Evolutionary conservation across 2,113 vertebrate genomes (phyloP).

Genomic region (Aplodontia rufa): DNA sequence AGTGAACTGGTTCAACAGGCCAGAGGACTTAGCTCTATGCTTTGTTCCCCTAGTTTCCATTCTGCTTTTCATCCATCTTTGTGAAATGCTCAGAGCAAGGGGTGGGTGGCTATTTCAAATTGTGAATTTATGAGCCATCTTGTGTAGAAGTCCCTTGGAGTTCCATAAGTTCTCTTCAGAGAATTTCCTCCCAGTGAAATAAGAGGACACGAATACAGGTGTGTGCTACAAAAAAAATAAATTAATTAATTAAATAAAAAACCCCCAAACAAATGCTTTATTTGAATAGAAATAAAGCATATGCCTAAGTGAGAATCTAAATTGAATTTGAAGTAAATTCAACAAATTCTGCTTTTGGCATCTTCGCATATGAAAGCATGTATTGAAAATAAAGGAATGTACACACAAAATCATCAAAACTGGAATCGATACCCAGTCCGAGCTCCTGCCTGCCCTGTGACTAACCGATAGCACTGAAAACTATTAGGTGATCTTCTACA

Average conservation of each 20-base stretch:
- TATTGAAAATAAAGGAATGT: background rate
- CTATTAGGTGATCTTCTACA: background rate
- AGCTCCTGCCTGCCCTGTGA: background rate
- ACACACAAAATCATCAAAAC: background rate
- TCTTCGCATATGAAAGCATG: background rate
- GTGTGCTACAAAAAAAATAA: background rate
- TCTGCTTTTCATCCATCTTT: background rate
- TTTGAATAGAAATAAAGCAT: background rate
- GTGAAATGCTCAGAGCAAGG: background rate
- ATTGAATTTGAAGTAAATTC: conserved; percentile 23
- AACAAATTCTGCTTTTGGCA: conserved; percentile 2
- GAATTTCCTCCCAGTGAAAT: background rate
- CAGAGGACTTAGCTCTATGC: background rate
- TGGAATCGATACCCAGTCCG: background rate
- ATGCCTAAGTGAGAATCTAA: background rate
- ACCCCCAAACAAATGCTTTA: no score
- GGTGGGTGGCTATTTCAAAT: background rate
- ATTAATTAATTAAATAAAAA: no score
- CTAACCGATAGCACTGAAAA: background rate
- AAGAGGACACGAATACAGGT: background rate
- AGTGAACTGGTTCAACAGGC: background rate
- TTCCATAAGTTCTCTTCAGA: background rate
- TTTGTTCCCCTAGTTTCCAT: rapidly evolving
- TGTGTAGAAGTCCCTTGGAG: background rate
- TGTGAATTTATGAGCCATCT: background rate